These are phyloP conservation scores for Sarcophaga bullata DNA, from an alignment of 1,140 invertebrate genomes.

Conservation along the genomic window DNA sequence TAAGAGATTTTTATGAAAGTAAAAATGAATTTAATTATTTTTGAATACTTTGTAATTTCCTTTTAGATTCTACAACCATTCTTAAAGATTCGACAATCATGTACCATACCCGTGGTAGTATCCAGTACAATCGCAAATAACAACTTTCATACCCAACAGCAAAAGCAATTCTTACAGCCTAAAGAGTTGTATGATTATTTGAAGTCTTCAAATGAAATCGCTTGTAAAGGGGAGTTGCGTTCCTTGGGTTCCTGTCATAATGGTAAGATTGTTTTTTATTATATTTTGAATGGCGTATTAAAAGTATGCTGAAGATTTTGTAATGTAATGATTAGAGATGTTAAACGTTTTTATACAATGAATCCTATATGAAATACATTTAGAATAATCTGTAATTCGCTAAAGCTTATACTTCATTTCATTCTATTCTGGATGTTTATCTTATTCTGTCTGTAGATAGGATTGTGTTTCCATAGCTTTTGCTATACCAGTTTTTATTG, in stretches of 20 bases:
- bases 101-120: conserved; percentile 74
- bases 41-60: background rate
- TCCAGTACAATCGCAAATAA: background rate
- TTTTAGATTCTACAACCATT: conserved; percentile 70
- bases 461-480: too few species aligned
- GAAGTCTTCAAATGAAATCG: conserved; percentile 72
- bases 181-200: conserved; percentile 75
- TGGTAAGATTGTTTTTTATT: conserved; percentile 47
- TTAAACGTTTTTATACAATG: too few species aligned
- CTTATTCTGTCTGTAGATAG: too few species aligned
- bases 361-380: too few species aligned
- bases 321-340: too few species aligned
- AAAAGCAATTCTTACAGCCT: conserved; percentile 65
- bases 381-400: too few species aligned
- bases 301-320: too few species aligned
- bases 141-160: conserved; percentile 44
- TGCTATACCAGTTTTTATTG: too few species aligned
- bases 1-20: background rate
- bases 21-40: background rate
- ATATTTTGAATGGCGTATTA: background rate
- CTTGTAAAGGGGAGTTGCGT: conserved; percentile 76
- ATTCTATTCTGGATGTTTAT: too few species aligned
- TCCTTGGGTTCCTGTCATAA: conserved; percentile 74
- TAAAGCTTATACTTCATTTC: too few species aligned
- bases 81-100: conserved; percentile 76